Base-by-base conservation (phyloP, 1,140 invertebrate genomes). In the Brachionus calyciflorus region DNA sequence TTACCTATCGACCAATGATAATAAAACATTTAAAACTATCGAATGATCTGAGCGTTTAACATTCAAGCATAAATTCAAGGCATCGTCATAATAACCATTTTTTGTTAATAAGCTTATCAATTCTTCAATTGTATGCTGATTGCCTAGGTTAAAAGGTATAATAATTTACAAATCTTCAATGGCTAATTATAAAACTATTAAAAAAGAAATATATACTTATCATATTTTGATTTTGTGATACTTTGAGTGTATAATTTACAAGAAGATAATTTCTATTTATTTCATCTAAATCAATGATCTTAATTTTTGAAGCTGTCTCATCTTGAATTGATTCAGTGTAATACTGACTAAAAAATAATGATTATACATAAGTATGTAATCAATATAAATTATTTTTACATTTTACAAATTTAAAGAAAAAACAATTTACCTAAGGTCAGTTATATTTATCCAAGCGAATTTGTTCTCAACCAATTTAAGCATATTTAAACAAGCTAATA, bases 261-360 rank as follows among this genome's bases (percentile, higher is more conserved):
- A 51, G 17, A 10, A 53, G 28, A n/a, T 51, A 73, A 40, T 51
- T 51, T 73, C 17, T 73, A 26, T 73, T 73, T 73, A 73, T 73
- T 55, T 73, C 69, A 12, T 73, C 69, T 55, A 26, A 28, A 73
- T 55, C 51, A 14, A 73, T 33, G 7, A 73, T 51, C 33, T 49
- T 37, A 9, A n/a, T 24, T 65, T 65, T 21, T 26, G 9, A 9
- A 63, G 30, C 17, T 21, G 5, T 40, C 0, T 63, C 30, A 24
- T 70, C 17, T 48, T 28, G 65, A 24, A n/a, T 46, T 70, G 33
- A 9, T 12, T 33, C 55, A 14, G 14, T 14, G 17, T 12, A 60
- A 3, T 37, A 33, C 37, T 37, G 4, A 3, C 30, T 12, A 69
- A 28, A 1, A 44, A 69, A 49, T 46, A 28, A 28, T 14, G 5